These are phyloP conservation scores for Limnothrissa miodon DNA, from an alignment of 2,113 vertebrate species.

Conservation along the genomic window DNA sequence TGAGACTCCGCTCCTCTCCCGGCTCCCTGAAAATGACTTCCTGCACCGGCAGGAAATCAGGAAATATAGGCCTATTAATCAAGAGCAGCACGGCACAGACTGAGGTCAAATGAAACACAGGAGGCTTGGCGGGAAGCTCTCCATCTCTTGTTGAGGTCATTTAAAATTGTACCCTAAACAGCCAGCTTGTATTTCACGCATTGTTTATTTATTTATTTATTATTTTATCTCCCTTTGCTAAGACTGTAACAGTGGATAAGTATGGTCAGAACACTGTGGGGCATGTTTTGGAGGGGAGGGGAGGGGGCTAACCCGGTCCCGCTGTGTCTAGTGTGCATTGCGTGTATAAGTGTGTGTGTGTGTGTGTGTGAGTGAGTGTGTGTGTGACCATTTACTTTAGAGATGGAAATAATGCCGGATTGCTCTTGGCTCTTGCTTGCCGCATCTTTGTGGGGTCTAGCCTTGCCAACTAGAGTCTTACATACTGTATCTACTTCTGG, in stretches of 20 bases:
- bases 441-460: not conserved
- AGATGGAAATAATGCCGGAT: not conserved
- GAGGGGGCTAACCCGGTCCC: not conserved
- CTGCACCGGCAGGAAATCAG: slow-evolving; percentile 13
- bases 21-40: slow-evolving; percentile 10
- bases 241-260: not conserved
- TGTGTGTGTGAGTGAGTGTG: too few relatives aligned
- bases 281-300: not conserved
- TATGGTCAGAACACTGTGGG: not conserved
- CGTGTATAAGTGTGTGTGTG: too few relatives aligned
- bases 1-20: not conserved
- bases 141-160: slow-evolving; percentile 2
- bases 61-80: slow-evolving; percentile 19
- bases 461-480: not conserved
- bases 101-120: slow-evolving; percentile 13
- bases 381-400: not conserved
- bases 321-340: not conserved
- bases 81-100: not conserved
- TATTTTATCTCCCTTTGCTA: not conserved
- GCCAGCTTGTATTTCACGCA: not conserved
- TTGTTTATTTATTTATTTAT: not conserved
- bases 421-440: not conserved
- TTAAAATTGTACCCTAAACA: slow-evolving; percentile 6
- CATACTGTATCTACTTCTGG: not conserved
- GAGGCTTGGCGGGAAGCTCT: not conserved